Percentiles rank a stretch among this genome's conserved stretches.
phyloP scores from a whole-genome alignment of 2,797 vertebrate genomes.

The Lagodon rhomboides region DNA sequence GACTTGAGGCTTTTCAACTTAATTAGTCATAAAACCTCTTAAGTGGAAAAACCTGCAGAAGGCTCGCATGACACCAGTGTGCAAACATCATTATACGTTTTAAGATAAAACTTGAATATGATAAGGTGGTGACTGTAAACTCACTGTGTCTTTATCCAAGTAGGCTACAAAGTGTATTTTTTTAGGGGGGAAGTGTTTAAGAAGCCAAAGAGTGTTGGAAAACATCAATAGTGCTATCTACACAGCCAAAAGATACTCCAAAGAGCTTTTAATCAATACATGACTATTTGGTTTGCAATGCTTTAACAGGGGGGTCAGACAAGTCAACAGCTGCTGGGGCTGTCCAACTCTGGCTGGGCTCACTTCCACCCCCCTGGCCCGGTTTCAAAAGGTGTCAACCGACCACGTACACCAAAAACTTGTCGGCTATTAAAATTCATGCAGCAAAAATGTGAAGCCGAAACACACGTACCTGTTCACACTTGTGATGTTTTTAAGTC shows the following conservation, averaged over 20 bases:
- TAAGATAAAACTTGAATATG: conserved; percentile 1
- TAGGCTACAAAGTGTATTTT: background rate
- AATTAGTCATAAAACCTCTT: conserved; percentile 27
- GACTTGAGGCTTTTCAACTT: conserved; percentile 16
- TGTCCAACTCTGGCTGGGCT: conserved; percentile 40
- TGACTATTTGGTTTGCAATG: conserved; percentile 26
- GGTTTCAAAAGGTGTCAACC: conserved; percentile 65
- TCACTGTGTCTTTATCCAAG: background rate
- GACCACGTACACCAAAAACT: conserved; percentile 39
- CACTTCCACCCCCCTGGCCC: conserved; percentile 64
- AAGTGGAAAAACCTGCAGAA: no score
- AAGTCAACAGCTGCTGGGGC: conserved; percentile 60
- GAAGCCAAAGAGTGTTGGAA: background rate
- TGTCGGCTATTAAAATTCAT: background rate
- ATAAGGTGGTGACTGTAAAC: background rate
- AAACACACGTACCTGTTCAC: conserved; percentile 60
- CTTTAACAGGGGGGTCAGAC: conserved; percentile 62
- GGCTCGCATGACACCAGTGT: background rate
- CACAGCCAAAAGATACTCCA: background rate
- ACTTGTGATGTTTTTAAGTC: conserved; percentile 16
- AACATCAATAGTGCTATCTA: background rate
- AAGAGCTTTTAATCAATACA: conserved; percentile 10
- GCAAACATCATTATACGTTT: background rate
- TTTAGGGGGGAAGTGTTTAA: background rate
- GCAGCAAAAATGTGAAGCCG: background rate